Base-by-base conservation (phyloP, 23 tunicate genomes). In the Diplosoma virens region DNA sequence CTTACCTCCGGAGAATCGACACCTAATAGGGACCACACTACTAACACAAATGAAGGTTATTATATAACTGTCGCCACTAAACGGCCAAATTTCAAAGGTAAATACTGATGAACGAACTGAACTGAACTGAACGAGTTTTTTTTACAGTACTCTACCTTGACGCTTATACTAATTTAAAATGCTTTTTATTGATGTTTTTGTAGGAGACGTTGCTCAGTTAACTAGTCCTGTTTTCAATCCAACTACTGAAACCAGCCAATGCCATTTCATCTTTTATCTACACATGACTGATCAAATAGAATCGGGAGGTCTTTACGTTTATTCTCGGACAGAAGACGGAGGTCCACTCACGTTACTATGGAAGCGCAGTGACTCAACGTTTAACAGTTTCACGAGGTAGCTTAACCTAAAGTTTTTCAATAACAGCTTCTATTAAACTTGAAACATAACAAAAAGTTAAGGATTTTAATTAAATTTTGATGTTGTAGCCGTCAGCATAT, bases 11-110 rank as follows among this genome's bases (percentile, higher is more conserved):
- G 87, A 0, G 93, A 92, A 71, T 67, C 87, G 1, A 58, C 87
- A 30, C 97, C 97, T 1, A 85, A 76, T 32, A 66, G 97, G 33
- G 97, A 92, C 54, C 97, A 92, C 69, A 92, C 97, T 20, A 85
- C 86, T 7, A 92, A 92, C 80, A 65, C 87, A 0, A 81, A 80
- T 32, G 71, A 82, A 17, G 97, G 97, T 23, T 66, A 52, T 59
- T 92, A 92, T 48, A 26, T 92, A 25, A 73, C 97, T 11, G 80
- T 92, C 25, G 27, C 76, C n/a, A 86, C 90, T 14, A 85, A 85
- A 52, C 48, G 93, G 32, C 97, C 97, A 0, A 92, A 92, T 70
- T 82, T 66, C 33, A 81, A 81, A 63, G 97, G 97, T 92, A 69
- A 5, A n/a, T n/a, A n/a, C n/a, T n/a, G n/a, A n/a, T n/a, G n/a